Base-by-base conservation (phyloP, 37 sponge, comb jelly and placozoan species). In the Oscarella lobularis region DNA sequence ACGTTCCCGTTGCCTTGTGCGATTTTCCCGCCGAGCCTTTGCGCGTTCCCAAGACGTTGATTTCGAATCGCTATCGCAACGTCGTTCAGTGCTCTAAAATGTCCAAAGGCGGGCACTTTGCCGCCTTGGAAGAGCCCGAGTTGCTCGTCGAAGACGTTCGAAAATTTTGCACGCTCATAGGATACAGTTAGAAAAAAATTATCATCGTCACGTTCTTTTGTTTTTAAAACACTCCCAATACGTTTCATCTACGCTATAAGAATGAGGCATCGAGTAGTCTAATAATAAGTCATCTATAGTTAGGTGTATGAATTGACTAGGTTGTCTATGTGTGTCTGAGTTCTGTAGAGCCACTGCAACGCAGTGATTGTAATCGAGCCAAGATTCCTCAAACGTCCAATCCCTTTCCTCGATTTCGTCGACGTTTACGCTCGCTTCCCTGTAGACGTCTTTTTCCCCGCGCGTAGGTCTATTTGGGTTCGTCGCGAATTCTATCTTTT, bases 311-410 rank as follows among this genome's bases (percentile, higher is more conserved):
- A n/a, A n/a, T n/a, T n/a, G n/a, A n/a, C n/a, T n/a, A n/a, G n/a
- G n/a, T n/a, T n/a, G n/a, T n/a, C n/a, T n/a, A n/a, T n/a, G n/a
- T n/a, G n/a, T n/a, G n/a, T n/a, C n/a, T n/a, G n/a, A n/a, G n/a
- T n/a, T n/a, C 54, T 78, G 67, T n/a, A 87, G 74, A 29, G 87
- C 81, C 55, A 89, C 90, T 33, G 84, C 76, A 4, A 85, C 87
- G 73, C 87, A 89, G 55, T 89, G 90, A 86, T 76, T 39, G 3
- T 74, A 31, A 55, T 84, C 83, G 1, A 90, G 1, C 39, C 80
- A 71, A 38, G 74, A 66, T 66, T 90, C 91, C 66, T 90, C 83
- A 76, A 90, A 87, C 40, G 3, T 48, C 89, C 89, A 90, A 30
- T 70, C 80, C 36, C n/a, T 1, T 4, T 48, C 66, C 20, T n/a